These are phyloP conservation scores for Phlogophora meticulosa DNA, from an alignment of 2,888 invertebrate genomes.

Conservation along the genomic window DNA sequence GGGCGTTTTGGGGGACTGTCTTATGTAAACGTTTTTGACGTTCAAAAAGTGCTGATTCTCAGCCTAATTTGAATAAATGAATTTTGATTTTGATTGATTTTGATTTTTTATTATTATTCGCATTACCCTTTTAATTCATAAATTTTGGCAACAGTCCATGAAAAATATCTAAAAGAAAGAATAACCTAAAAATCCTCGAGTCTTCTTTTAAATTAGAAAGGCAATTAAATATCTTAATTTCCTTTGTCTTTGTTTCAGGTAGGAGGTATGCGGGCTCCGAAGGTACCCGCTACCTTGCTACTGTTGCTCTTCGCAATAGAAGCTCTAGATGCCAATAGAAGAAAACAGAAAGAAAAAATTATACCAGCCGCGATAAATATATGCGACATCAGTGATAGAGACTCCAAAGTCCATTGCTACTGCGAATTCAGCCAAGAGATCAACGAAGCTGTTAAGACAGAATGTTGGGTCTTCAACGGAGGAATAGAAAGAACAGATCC, in stretches of 20 bases:
- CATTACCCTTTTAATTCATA: background rate
- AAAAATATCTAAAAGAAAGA: slow-evolving; percentile 26
- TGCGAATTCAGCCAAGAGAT: slow-evolving; percentile 91
- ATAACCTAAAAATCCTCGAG: slow-evolving; percentile 8
- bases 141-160: slow-evolving; percentile 19
- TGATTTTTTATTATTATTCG: background rate
- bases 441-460: slow-evolving; percentile 93
- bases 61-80: no score
- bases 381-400: slow-evolving; percentile 90
- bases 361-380: slow-evolving; percentile 85
- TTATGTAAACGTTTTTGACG: no score
- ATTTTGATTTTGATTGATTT: background rate
- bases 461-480: slow-evolving; percentile 94
- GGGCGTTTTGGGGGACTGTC: no score
- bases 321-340: slow-evolving; percentile 85
- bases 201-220: slow-evolving; percentile 15
- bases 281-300: slow-evolving; percentile 89
- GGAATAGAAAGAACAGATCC: slow-evolving; percentile 93
- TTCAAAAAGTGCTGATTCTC: no score
- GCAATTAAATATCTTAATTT: slow-evolving; percentile 47
- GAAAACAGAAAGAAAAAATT: slow-evolving; percentile 86
- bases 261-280: slow-evolving; percentile 89
- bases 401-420: slow-evolving; percentile 92
- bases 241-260: slow-evolving; percentile 82
- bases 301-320: slow-evolving; percentile 89